Conservation (phyloP, 2,888 invertebrate genomes). For the Athalia circularis region DNA sequence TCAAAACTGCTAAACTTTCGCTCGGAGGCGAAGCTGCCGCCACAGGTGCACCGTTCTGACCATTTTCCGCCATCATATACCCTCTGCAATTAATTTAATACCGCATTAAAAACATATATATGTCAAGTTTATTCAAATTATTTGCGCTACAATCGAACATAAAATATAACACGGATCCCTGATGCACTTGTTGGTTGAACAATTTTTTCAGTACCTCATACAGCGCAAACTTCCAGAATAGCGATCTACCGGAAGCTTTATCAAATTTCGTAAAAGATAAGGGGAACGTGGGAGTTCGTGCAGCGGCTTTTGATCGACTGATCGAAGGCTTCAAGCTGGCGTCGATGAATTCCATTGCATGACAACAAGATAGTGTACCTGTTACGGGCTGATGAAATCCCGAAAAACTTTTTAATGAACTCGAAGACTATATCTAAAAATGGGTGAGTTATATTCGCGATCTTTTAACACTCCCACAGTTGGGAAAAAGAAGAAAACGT, state of each 20-base stretch:
- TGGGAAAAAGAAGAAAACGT: too few relatives aligned
- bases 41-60: constrained; percentile 41
- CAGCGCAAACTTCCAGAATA: too few relatives aligned
- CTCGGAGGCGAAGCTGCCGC: constrained; percentile 51
- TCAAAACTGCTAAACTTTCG: constrained; percentile 60
- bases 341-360: constrained; percentile 8
- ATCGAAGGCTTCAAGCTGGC: constrained; percentile 1
- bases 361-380: constrained; percentile 16
- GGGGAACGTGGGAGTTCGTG: too few relatives aligned
- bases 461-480: too few relatives aligned
- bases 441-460: too few relatives aligned
- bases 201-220: too few relatives aligned
- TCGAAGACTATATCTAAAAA: too few relatives aligned
- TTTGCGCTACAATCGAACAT: too few relatives aligned
- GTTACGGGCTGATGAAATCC: neutral
- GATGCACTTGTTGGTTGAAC: too few relatives aligned
- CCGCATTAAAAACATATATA: neutral
- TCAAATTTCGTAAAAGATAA: too few relatives aligned
- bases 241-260: too few relatives aligned
- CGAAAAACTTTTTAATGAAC: neutral
- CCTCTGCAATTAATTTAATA: constrained; percentile 16
- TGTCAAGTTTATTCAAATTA: neutral
- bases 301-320: neutral
- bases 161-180: too few relatives aligned
- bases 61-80: constrained; percentile 30